Conservation (phyloP, 2,888 invertebrate species). For the Andrena haemorrhoa region DNA sequence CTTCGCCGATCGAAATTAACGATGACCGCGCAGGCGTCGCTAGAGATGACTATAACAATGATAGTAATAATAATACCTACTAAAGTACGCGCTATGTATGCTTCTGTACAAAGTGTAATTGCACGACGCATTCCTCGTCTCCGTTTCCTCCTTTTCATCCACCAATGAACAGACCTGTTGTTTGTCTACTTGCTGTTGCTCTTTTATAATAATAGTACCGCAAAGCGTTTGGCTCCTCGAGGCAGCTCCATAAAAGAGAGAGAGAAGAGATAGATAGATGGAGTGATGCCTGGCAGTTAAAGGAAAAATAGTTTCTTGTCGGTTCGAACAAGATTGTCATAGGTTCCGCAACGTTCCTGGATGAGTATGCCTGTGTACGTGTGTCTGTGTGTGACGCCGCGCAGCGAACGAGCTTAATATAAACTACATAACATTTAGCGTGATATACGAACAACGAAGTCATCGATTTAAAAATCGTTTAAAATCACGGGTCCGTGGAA, state of each 20-base stretch:
- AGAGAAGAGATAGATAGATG: slow-evolving; percentile 58
- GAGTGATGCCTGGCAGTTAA: slow-evolving; percentile 75
- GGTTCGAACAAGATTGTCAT: slow-evolving; percentile 69
- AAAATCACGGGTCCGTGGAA: slow-evolving; percentile 59
- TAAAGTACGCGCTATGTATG: slow-evolving; percentile 70
- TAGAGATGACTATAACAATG: slow-evolving; percentile 44
- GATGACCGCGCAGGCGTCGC: slow-evolving; percentile 59
- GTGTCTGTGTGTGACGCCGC: slow-evolving; percentile 14
- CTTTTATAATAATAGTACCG: slow-evolving; percentile 52
- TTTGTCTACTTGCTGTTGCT: slow-evolving; percentile 32
- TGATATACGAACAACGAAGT: slow-evolving; percentile 50
- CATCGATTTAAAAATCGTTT: slow-evolving; percentile 42
- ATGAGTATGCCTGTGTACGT: slow-evolving; percentile 28
- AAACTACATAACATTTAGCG: slow-evolving; percentile 50
- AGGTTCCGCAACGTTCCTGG: slow-evolving; percentile 39
- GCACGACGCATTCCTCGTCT: slow-evolving; percentile 71
- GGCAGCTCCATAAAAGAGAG: slow-evolving; percentile 65
- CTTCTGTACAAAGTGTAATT: slow-evolving; percentile 79
- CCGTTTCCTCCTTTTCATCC: not conserved
- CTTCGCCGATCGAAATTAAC: slow-evolving; percentile 45
- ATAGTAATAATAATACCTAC: slow-evolving; percentile 67
- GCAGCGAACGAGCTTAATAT: slow-evolving; percentile 54
- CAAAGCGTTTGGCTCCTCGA: slow-evolving; percentile 70
- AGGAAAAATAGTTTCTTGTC: slow-evolving; percentile 63
- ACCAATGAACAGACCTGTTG: slow-evolving; percentile 34